These are phyloP conservation scores for Tiaroga cobitis DNA, from an alignment of 2,797 vertebrate genomes.

Conservation along the genomic window DNA sequence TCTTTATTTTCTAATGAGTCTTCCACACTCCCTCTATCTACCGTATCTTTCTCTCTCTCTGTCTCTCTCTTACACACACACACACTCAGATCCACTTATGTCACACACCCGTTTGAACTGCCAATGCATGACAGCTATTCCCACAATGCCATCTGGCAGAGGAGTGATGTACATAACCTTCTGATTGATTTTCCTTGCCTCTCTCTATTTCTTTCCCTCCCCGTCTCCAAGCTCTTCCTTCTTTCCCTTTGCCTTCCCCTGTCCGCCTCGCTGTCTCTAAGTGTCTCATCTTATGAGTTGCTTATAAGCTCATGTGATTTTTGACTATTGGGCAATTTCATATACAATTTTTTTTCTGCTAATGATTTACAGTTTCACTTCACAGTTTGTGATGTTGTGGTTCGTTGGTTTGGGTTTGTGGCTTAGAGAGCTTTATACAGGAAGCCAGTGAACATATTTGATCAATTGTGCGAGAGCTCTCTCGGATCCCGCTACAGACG, in stretches of 20 bases:
- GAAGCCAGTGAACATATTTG: not conserved
- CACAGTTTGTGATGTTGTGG: slow-evolving; percentile 8
- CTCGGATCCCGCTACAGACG: slow-evolving; percentile 5
- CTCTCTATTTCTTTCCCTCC: slow-evolving; percentile 37
- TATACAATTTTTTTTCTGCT: not conserved
- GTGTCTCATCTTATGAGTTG: not conserved
- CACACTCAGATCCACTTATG: slow-evolving; percentile 46
- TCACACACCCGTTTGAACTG: slow-evolving; percentile 49
- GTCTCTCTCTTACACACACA: not conserved
- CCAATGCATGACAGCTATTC: slow-evolving; percentile 52
- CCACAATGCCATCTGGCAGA: slow-evolving; percentile 51
- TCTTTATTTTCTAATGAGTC: slow-evolving; percentile 23
- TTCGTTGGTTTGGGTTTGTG: not conserved
- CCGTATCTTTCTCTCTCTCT: not conserved
- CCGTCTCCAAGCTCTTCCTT: slow-evolving; percentile 4
- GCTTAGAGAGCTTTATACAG: not conserved
- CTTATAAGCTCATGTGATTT: not conserved
- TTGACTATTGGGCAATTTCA: not conserved
- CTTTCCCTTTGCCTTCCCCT: not conserved
- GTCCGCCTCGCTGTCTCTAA: not conserved
- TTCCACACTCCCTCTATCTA: not conserved
- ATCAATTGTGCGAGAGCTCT: slow-evolving; percentile 11
- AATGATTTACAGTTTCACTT: not conserved
- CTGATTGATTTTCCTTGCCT: slow-evolving; percentile 56
- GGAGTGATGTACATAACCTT: slow-evolving; percentile 56